phyloP scores from a whole-genome alignment of 53 echinoderm and acorn worm genomes.

The Temnopleurus reevesii region DNA sequence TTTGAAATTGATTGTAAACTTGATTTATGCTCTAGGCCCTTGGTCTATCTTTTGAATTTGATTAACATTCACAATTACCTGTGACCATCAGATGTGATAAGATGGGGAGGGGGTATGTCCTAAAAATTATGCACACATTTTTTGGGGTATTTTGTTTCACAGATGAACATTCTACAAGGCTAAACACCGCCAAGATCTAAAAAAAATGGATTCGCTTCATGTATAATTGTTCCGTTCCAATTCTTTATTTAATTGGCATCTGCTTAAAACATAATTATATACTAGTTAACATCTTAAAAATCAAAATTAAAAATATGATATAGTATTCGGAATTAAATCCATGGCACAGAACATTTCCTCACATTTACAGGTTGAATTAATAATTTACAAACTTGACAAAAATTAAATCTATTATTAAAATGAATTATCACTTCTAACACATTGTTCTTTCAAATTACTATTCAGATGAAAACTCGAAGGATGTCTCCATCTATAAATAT shows the following conservation, averaged over 20 bases:
- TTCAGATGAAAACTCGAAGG: background rate
- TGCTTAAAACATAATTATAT: background rate
- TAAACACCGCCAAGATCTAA: no score
- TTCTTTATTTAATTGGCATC: background rate
- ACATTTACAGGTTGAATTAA: background rate
- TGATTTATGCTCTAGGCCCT: no score
- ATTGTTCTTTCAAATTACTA: background rate
- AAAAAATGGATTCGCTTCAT: no score
- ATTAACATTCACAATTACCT: no score
- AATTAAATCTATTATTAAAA: background rate
- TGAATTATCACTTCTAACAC: background rate
- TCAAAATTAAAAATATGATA: background rate
- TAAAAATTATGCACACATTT: no score
- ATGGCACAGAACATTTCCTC: background rate
- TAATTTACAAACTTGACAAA: conserved; percentile 10
- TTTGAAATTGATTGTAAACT: no score
- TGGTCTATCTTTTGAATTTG: no score
- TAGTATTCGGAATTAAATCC: background rate
- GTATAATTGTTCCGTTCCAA: no score
- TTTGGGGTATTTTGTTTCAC: no score
- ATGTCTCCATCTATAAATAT: background rate
- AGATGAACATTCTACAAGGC: no score
- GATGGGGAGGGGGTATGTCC: no score
- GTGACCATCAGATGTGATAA: no score
- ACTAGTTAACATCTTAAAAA: background rate